phyloP scores from a whole-genome alignment of 2,113 vertebrate species.

The Saccopteryx bilineata region DNA sequence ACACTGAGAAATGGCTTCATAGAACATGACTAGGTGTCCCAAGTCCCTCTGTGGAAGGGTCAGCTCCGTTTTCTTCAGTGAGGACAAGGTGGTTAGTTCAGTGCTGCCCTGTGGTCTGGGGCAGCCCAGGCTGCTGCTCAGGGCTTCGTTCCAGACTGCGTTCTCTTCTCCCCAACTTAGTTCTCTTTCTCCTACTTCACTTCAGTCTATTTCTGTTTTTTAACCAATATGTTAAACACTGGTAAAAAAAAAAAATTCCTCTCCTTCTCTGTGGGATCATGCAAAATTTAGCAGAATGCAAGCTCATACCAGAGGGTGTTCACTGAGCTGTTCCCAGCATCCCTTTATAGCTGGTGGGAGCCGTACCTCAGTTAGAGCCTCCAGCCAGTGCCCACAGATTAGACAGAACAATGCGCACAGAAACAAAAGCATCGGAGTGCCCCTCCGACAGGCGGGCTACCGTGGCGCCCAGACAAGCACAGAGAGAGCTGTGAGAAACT shows the following conservation, averaged over 20 bases:
- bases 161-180: not conserved
- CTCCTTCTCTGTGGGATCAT: not conserved
- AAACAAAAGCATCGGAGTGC: not conserved
- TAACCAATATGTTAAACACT: not conserved
- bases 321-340: not conserved
- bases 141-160: not conserved
- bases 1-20: not conserved
- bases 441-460: not conserved
- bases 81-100: not conserved
- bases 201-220: not conserved
- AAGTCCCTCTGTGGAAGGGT: not conserved
- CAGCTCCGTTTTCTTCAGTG: not conserved
- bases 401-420: not conserved
- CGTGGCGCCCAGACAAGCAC: not conserved
- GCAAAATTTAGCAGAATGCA: not conserved
- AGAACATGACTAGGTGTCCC: not conserved
- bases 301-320: not conserved
- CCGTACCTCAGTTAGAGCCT: not conserved
- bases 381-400: not conserved
- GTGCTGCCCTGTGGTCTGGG: not conserved
- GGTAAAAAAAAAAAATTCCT: not conserved
- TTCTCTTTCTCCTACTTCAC: not conserved
- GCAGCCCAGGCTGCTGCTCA: not conserved
- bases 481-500: conserved; percentile 86
- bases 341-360: not conserved